Base-by-base conservation (phyloP, 1,140 invertebrate species). In the Sitobion miscanthi region DNA sequence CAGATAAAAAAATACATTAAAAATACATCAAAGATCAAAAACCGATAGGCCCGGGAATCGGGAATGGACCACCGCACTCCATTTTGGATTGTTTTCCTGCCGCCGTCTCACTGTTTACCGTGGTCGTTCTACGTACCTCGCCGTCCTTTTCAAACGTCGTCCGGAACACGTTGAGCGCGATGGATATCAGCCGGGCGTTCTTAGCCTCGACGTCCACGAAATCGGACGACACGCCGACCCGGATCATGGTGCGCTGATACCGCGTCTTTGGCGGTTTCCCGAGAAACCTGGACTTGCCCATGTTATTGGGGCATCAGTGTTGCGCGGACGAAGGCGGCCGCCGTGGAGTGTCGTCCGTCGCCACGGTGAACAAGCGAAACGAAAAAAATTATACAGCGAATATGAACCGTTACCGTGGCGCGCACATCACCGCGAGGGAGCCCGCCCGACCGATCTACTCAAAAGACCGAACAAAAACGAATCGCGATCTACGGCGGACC, bases 211-310 rank as follows among this genome's bases (percentile, higher is more conserved):
- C 85, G 77, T 57, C 49, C n/a, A 57, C 91, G 23, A 93, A 93
- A 85, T 86, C 82, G 9, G 91, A 45, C 23, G 91, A 45, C 23
- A 93, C 91, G 2, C 91, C 91, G 35, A 85, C 91, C 4, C 9
- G 91, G 23, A 93, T 38, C 91, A 93, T 42, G 2, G 49, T n/a
- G 25, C 82, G 85, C 21, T 38, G 69, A 42, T 35, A 54, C 1
- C 91, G 82, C 49, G 91, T 83, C 23, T 52, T 92, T 23, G 91
- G 82, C 21, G 49, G 82, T 93, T 93, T 93, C 4, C 91, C 91
- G 38, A 93, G 91, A 86, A 97, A 97, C 96, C 97, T 97, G 95
- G 97, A 96, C 95, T 96, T 96, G 94, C 96, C 96, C 96, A 96
- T 96, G 95, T 95, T 96, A 35, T 54, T n/a, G 87, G 30, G 3